Conservation (phyloP, 2,888 invertebrate genomes). For the Epirrita christyi region DNA sequence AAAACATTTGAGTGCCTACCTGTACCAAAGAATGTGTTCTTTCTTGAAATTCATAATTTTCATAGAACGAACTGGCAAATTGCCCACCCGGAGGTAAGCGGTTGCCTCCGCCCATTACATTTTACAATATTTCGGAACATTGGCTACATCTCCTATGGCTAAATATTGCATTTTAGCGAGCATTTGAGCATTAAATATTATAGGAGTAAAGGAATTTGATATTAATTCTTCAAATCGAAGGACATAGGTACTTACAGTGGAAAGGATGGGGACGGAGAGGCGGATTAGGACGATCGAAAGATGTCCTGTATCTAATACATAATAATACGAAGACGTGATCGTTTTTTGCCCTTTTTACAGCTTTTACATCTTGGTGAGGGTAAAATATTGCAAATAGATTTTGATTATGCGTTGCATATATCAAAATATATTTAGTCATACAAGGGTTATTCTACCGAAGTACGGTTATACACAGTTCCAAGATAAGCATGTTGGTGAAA, state of each 20-base stretch:
- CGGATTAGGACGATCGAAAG: not conserved
- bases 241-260: not conserved
- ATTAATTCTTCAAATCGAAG: not conserved
- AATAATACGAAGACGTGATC: not conserved
- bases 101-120: slow-evolving; percentile 14
- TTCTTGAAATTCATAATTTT: not conserved
- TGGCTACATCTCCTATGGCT: not conserved
- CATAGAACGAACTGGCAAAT: slow-evolving; percentile 13
- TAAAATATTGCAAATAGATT: not conserved
- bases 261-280: not conserved
- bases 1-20: not conserved
- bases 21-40: not conserved
- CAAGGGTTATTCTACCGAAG: no score
- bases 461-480: no score
- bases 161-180: not conserved
- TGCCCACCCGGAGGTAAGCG: slow-evolving; percentile 15
- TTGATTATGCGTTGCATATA: no score
- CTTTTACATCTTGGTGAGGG: not conserved
- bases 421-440: no score
- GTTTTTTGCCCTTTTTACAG: not conserved
- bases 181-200: not conserved
- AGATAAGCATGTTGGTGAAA: no score
- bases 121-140: slow-evolving; percentile 15
- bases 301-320: not conserved
- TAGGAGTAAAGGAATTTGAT: not conserved